phyloP scores from a whole-genome alignment of 2,113 vertebrate species.

The Peromyscus polionotus region DNA sequence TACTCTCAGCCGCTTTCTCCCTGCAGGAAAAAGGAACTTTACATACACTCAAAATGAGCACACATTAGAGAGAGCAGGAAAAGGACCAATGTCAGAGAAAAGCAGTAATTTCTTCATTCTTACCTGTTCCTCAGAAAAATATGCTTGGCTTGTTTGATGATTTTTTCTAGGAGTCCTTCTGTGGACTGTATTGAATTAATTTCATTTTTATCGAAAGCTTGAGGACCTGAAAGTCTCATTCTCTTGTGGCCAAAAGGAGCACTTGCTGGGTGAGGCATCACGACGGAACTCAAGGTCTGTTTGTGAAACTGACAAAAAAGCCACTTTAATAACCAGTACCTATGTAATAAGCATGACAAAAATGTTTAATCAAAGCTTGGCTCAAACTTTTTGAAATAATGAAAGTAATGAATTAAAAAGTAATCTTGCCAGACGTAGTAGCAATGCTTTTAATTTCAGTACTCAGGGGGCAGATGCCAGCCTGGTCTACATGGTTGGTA shows the following conservation, averaged over 20 bases:
- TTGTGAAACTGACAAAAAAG: constrained; percentile 94
- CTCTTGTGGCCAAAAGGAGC: constrained; percentile 97
- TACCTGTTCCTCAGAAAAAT: constrained; percentile 97
- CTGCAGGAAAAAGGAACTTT: background rate
- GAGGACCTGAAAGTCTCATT: constrained; percentile 94
- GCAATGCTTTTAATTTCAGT: background rate
- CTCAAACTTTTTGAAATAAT: background rate
- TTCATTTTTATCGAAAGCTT: constrained; percentile 96
- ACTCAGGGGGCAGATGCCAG: background rate
- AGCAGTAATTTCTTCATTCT: constrained; percentile 22
- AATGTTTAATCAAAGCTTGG: background rate
- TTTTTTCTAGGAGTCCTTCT: constrained; percentile 98
- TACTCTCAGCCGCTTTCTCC: background rate
- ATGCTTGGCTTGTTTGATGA: constrained; percentile 99
- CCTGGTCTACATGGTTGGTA: background rate
- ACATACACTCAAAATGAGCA: background rate
- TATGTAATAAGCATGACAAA: background rate
- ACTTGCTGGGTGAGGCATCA: constrained; percentile 97
- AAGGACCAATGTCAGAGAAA: background rate
- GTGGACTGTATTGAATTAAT: constrained; percentile 93
- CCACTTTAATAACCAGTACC: background rate
- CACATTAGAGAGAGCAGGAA: background rate
- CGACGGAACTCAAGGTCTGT: constrained; percentile 95
- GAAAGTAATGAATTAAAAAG: constrained; percentile 3
- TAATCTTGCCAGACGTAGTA: background rate